Conservation (phyloP, 1,140 invertebrate genomes). For the Drosophila bipectinata region DNA sequence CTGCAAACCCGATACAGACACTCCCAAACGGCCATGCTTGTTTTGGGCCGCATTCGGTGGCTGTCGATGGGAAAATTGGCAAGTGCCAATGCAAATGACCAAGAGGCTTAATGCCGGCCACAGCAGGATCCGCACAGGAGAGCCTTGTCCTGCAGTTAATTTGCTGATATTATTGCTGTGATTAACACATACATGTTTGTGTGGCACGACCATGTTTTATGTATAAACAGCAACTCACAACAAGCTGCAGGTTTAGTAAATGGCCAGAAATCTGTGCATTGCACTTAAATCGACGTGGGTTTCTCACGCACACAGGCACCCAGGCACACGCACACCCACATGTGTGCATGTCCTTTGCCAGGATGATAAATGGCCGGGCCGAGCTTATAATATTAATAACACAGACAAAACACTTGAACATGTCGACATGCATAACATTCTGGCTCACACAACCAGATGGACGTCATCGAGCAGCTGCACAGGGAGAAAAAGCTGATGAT, state of each 20-base stretch:
- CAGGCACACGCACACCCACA: slow-evolving; percentile 10
- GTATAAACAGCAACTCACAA: slow-evolving; percentile 54
- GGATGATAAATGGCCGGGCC: slow-evolving; percentile 75
- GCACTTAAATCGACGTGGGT: slow-evolving; percentile 50
- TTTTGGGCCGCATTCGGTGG: slow-evolving; percentile 12
- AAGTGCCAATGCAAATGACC: slow-evolving; percentile 60
- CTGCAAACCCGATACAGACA: slow-evolving; percentile 12
- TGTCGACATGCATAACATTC: slow-evolving; percentile 76
- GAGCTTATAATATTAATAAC: slow-evolving; percentile 83
- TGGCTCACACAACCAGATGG: slow-evolving; percentile 44
- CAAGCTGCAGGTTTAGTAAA: not conserved
- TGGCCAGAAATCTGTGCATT: slow-evolving; percentile 52
- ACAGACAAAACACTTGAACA: slow-evolving; percentile 79
- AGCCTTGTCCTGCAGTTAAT: slow-evolving; percentile 68
- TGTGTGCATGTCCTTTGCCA: slow-evolving; percentile 36
- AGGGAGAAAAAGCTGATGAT: not conserved
- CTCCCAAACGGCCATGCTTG: not conserved
- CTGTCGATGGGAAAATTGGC: slow-evolving; percentile 53
- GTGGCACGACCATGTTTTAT: slow-evolving; percentile 66
- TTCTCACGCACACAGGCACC: slow-evolving; percentile 17
- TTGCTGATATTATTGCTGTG: slow-evolving; percentile 81
- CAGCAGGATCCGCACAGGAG: slow-evolving; percentile 35
- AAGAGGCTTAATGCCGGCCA: slow-evolving; percentile 39
- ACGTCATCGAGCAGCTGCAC: slow-evolving; percentile 11
- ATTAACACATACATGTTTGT: slow-evolving; percentile 81